Evolutionary conservation across 2,113 vertebrate genomes (phyloP), one percentile per base, ranked within the genome.

Genomic region (Lucifuga dentata): DNA sequence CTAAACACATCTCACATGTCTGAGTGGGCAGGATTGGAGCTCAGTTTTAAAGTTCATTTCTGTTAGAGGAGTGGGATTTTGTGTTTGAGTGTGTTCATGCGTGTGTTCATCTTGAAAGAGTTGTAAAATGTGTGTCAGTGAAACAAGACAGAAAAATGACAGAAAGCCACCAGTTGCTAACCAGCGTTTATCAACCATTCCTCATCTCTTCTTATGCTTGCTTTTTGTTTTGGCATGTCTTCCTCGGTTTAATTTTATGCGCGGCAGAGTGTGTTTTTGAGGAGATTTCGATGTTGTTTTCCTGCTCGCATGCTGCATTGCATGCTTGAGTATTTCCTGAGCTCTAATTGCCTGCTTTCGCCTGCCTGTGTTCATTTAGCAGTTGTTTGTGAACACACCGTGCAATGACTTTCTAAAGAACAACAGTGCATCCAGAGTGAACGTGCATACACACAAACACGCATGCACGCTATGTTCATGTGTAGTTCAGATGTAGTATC

Each of bases 161-260:
- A 35, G 51, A 33, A 40, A 35, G 48, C 50, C 79, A 83, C 68
- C 45, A 73, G 85, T 91, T 87, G 88, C 90, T 88, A 83, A 40
- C 86, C 67, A 32, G 86, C 79, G 76, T 79, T 41, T 44, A 20
- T 58, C 43, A 21, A 16, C 50, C 53, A 58, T 64, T 29, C 29
- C 23, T 46, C 73, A 55, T 50, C 46, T 35, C 32, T 50, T 46
- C 2, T 7, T 39, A 46, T 66, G 33, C 73, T 60, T n/a, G 0
- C n/a, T 40, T 10, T 48, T 76, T 56, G n/a, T 51, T 68, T 49
- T 39, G 35, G 11, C 66, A 49, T 63, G 10, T 68, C 43, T 29
- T 50, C 32, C 33, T 2, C 0, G 1, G 15, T 73, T 73, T 50
- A 9, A 64, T 83, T 78, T 70, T 49, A 41, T 73, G 46, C 35